Evolutionary conservation across 2,888 invertebrate genomes (phyloP), one percentile per base, ranked within the genome.

Genomic region (Nomada flava): DNA sequence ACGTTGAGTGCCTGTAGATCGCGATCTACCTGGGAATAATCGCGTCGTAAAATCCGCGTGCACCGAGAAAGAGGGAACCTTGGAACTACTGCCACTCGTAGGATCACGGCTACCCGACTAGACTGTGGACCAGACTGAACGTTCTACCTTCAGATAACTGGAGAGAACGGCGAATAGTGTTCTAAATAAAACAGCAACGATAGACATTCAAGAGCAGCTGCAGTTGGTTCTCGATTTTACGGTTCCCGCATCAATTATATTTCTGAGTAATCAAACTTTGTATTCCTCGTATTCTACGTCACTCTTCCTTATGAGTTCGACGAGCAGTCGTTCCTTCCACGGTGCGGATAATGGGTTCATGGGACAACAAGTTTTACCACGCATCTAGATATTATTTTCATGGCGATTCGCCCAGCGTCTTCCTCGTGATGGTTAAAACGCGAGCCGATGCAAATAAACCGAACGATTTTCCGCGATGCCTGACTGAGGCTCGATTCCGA

Each of bases 381-480:
- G 47, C 47, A 10, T 15, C 47, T 13, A 13, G 15, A 47, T 11
- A 11, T 15, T 47, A 36, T 36, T 36, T 36, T 36, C 36, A 36
- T 7, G 36, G 36, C 36, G 47, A 47, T 15, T 47, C 47, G 15
- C 15, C 47, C 47, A 15, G 47, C 63, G 63, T 82, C 75, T 69
- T 50, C 57, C 50, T 1, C 50, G 55, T 0, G 71, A 80, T 82
- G 72, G 72, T 80, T 69, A 59, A 63, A 59, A 63, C 72, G 7
- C 55, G 15, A 11, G 13, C 23, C 73, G 87, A 72, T 78, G 87
- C 84, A 86, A 86, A 86, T 86, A 78, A 84, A 80, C 74, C 67
- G 83, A 76, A 69, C 74, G 85, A 84, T 87, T 87, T 84, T 84
- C 84, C 86, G 82, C 78, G 83, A 68, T 62, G 64, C 53, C 60